Base-by-base conservation (phyloP, 1,140 invertebrate genomes). In the Homarus americanus region DNA sequence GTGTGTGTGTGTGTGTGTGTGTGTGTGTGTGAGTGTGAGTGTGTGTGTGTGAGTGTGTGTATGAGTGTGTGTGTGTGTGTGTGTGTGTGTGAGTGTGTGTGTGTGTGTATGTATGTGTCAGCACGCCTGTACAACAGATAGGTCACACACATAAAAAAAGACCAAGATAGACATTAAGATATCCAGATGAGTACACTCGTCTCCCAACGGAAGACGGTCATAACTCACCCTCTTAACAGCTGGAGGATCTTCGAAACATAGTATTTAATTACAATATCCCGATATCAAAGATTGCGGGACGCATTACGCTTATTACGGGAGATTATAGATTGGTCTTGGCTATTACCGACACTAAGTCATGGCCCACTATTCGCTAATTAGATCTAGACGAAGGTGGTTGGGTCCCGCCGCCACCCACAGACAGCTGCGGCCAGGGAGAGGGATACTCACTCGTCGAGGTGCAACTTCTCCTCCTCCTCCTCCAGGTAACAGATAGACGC, bases 331-430 rank as follows among this genome's bases (percentile, higher is more conserved):
- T 84, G 82, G 82, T 84, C 66, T 41, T 84, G 82, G 20, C 82
- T 84, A 84, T 84, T 84, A 84, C 63, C 20, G 63, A 84, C 82
- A 72, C 82, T 84, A 84, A 84, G 63, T 84, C 82, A 84, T 69
- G 63, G 63, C 17, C 41, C 82, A 66, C 63, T n/a, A 49, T 66
- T 84, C 40, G 82, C 63, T 73, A 84, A 87, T 78, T 87, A 63
- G 75, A 82, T 53, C 38, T 49, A 36, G 53, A 49, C n/a, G 53
- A 44, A 28, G 41, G 38, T 38, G 84, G 38, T n/a, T 1, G n/a
- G 53, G 63, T n/a, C n/a, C n/a, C n/a, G n/a, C n/a, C n/a, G n/a
- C n/a, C n/a, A n/a, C n/a, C n/a, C n/a, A n/a, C n/a, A n/a, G n/a
- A n/a, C n/a, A n/a, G n/a, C n/a, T n/a, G n/a, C n/a, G 63, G 36